Conservation (phyloP, 2,113 vertebrate genomes). For the Campylomormyrus numenius region DNA sequence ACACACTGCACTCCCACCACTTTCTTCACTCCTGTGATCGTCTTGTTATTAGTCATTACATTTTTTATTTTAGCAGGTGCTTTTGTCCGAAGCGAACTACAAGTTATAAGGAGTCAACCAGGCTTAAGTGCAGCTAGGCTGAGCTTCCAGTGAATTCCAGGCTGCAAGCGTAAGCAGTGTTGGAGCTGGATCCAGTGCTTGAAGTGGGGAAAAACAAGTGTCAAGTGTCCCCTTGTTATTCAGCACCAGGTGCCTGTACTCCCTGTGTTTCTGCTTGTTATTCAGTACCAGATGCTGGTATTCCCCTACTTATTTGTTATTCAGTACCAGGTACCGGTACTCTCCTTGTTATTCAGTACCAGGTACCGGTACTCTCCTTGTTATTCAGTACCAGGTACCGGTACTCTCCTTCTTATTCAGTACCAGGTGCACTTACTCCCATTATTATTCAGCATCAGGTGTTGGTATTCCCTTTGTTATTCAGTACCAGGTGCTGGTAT, state of each 20-base stretch:
- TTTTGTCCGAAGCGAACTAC: neutral
- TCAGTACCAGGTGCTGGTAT: neutral
- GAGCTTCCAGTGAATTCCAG: neutral
- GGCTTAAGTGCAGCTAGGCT: neutral
- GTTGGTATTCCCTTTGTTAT: no score
- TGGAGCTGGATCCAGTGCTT: neutral
- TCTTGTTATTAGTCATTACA: neutral
- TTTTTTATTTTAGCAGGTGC: neutral
- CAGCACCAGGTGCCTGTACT: neutral
- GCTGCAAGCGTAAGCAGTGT: neutral
- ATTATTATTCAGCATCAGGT: neutral
- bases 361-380: neutral
- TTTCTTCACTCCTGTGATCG: neutral
- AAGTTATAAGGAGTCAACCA: neutral
- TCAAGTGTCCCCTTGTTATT: neutral
- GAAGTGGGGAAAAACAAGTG: neutral
- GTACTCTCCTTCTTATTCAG: neutral
- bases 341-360: neutral
- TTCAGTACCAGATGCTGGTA: neutral
- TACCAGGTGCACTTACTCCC: neutral
- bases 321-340: no score
- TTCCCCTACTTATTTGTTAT: no score
- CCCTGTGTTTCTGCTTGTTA: neutral
- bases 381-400: neutral
- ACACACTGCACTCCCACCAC: neutral